Evolutionary conservation across 2,797 vertebrate genomes (phyloP).

Genomic region (Sebastes flavidus): DNA sequence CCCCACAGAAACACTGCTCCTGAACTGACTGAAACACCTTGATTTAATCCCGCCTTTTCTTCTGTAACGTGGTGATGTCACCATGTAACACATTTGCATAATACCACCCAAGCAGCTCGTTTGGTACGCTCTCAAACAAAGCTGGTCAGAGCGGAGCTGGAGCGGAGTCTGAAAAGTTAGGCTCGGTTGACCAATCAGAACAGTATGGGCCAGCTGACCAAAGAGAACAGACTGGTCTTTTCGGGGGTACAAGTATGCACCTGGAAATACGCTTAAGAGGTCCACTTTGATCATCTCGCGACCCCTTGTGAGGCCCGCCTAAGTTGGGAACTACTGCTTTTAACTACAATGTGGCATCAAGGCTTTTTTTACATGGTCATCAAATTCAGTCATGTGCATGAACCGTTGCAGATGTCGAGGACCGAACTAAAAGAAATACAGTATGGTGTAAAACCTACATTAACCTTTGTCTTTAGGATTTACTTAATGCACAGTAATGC

Average conservation of each 20-base stretch:
- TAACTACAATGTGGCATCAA: not conserved
- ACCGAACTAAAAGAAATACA: not conserved
- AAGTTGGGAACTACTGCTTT: not conserved
- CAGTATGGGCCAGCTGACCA: too few species aligned
- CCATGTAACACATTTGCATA: fast-evolving
- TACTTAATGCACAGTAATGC: not conserved
- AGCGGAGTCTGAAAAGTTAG: too few species aligned
- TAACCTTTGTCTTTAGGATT: not conserved
- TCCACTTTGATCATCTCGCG: not conserved
- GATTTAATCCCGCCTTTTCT: too few species aligned
- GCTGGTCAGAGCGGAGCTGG: too few species aligned
- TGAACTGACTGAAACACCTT: too few species aligned
- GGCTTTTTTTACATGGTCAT: not conserved
- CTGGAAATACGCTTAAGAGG: too few species aligned
- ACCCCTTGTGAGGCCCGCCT: not conserved
- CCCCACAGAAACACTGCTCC: too few species aligned
- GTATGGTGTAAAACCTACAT: not conserved
- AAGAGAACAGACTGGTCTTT: too few species aligned
- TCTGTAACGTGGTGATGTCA: too few species aligned
- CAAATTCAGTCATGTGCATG: not conserved
- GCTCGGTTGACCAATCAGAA: fast-evolving
- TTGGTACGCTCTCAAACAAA: too few species aligned
- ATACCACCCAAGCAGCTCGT: fast-evolving
- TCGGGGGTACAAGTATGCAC: too few species aligned
- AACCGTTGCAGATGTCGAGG: not conserved